Percentiles rank a stretch among this genome's conserved stretches.
Evolutionary conservation across 2,113 vertebrate species (phyloP).

Genomic region (Camelus dromedarius): DNA sequence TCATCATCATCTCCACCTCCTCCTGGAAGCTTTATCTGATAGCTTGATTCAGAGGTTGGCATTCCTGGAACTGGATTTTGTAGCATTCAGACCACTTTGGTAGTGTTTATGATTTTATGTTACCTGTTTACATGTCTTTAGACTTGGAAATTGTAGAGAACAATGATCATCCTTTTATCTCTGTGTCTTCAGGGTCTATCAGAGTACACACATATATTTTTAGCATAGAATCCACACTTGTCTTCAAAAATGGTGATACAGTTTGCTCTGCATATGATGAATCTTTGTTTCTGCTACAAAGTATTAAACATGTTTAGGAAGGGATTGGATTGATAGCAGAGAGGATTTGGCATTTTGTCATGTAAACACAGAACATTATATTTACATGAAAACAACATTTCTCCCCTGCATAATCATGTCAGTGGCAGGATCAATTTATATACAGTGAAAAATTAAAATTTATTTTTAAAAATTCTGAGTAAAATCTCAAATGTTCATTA

Average conservation of each 20-base stretch:
- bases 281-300: neutral
- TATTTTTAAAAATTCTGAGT: neutral
- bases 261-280: neutral
- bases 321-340: neutral
- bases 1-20: neutral
- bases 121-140: neutral
- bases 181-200: neutral
- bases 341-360: neutral
- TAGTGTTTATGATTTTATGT: neutral
- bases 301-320: neutral
- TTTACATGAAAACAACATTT: neutral
- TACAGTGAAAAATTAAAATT: neutral
- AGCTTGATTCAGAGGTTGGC: neutral
- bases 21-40: neutral
- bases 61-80: neutral
- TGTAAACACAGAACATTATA: neutral
- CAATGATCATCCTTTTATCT: neutral
- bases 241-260: neutral
- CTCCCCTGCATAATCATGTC: neutral
- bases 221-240: neutral
- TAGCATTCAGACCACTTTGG: neutral
- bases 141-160: neutral
- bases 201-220: neutral
- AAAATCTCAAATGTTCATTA: constrained; percentile 9
- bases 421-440: neutral